phyloP scores from a whole-genome alignment of 2,888 invertebrate species.

The Brenthis ino region DNA sequence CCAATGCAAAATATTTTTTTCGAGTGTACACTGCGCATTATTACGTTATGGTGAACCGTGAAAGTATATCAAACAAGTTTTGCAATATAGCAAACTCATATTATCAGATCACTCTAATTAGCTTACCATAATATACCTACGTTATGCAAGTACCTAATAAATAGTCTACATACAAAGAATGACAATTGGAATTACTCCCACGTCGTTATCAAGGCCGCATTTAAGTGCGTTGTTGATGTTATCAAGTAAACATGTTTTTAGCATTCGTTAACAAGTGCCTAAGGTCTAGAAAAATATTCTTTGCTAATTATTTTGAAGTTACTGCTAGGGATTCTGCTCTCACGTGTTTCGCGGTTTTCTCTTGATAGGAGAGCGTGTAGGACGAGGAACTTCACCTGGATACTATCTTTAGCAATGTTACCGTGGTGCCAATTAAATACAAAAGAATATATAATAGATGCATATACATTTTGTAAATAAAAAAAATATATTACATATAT shows the following conservation, averaged over 20 bases:
- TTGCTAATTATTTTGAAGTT: no score
- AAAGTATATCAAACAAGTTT: slow-evolving; percentile 12
- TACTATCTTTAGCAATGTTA: no score
- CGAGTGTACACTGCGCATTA: neutral
- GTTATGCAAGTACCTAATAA: slow-evolving; percentile 29
- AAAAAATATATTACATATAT: no score
- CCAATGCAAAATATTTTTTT: neutral
- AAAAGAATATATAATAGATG: no score
- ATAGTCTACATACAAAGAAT: slow-evolving; percentile 24
- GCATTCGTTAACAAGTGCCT: slow-evolving; percentile 15
- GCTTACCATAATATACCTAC: slow-evolving; percentile 20
- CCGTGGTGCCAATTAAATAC: no score
- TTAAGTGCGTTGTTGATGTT: slow-evolving; percentile 27
- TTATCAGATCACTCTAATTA: slow-evolving; percentile 20
- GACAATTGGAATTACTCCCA: slow-evolving; percentile 33
- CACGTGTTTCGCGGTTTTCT: no score
- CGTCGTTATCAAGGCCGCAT: slow-evolving; percentile 29
- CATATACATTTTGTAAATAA: no score
- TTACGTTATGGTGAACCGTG: neutral
- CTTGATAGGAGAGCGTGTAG: no score
- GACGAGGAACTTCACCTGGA: no score
- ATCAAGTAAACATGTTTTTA: slow-evolving; percentile 28
- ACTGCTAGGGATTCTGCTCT: no score
- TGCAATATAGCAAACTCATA: slow-evolving; percentile 21
- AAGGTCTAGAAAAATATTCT: neutral